These are phyloP conservation scores for Psilopsiagon aurifrons DNA, from an alignment of 2,113 vertebrate species.

Conservation along the genomic window DNA sequence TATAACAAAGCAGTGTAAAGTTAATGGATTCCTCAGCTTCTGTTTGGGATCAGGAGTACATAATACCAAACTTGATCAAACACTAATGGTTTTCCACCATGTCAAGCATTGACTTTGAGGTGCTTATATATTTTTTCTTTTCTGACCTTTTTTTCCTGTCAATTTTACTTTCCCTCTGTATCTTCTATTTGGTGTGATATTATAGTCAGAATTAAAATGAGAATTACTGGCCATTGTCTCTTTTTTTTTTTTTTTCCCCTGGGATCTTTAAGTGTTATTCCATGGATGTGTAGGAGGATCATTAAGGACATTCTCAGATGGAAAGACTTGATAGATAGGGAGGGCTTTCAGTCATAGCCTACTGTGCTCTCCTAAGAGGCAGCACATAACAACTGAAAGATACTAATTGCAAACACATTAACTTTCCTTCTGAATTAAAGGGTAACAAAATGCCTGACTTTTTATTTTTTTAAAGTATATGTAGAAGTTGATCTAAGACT, in stretches of 20 bases:
- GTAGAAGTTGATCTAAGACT: background rate
- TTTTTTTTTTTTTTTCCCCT: background rate
- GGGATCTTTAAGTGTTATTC: background rate
- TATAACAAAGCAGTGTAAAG: background rate
- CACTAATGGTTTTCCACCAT: background rate
- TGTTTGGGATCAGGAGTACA: background rate
- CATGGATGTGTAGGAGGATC: background rate
- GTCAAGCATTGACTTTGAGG: background rate
- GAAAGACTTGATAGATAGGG: background rate
- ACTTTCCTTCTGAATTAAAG: background rate
- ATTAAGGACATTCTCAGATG: background rate
- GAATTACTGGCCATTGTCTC: background rate
- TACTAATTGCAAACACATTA: background rate
- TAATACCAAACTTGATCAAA: background rate
- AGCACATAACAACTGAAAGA: background rate
- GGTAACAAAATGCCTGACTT: background rate
- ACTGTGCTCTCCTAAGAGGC: background rate
- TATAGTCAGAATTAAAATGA: background rate
- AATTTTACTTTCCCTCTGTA: background rate
- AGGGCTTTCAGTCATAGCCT: background rate
- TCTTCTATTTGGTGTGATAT: background rate
- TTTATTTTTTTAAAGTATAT: background rate
- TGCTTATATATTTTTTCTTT: background rate
- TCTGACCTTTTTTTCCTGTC: background rate
- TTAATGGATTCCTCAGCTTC: background rate